Conservation (phyloP, 2,888 invertebrate species). For the Amitus sp. region DNA sequence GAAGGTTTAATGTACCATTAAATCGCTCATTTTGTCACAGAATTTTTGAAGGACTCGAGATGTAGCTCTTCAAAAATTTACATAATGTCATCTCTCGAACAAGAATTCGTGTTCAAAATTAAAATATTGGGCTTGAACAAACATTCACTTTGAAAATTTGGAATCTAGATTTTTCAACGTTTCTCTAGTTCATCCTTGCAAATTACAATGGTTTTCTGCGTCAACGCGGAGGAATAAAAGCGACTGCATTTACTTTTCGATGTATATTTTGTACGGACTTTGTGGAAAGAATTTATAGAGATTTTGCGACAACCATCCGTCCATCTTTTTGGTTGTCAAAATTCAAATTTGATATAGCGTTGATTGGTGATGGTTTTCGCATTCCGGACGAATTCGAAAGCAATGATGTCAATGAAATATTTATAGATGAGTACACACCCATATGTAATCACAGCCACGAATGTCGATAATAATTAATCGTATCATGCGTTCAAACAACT, state of each 20-base stretch:
- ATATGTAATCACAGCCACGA: background rate
- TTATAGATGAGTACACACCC: background rate
- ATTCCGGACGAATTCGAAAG: background rate
- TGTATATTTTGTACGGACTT: background rate
- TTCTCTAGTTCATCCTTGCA: too few species aligned
- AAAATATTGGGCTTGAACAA: too few species aligned
- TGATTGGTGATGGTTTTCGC: background rate
- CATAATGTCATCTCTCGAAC: too few species aligned
- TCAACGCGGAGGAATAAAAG: background rate
- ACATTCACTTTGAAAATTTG: too few species aligned
- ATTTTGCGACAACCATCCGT: constrained; percentile 55
- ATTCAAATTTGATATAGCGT: constrained; percentile 11
- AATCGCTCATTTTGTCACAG: too few species aligned
- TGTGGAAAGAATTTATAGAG: too few species aligned
- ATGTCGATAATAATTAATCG: background rate
- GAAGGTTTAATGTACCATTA: too few species aligned
- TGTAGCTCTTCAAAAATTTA: too few species aligned
- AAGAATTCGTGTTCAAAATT: too few species aligned
- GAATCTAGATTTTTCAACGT: too few species aligned
- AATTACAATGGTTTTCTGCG: too few species aligned
- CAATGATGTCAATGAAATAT: constrained; percentile 7
- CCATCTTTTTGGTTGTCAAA: constrained; percentile 56
- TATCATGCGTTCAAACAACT: background rate
- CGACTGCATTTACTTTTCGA: constrained; percentile 7
- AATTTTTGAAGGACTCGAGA: too few species aligned